phyloP scores from a whole-genome alignment of 2,113 vertebrate genomes.

The Passerina amoena region DNA sequence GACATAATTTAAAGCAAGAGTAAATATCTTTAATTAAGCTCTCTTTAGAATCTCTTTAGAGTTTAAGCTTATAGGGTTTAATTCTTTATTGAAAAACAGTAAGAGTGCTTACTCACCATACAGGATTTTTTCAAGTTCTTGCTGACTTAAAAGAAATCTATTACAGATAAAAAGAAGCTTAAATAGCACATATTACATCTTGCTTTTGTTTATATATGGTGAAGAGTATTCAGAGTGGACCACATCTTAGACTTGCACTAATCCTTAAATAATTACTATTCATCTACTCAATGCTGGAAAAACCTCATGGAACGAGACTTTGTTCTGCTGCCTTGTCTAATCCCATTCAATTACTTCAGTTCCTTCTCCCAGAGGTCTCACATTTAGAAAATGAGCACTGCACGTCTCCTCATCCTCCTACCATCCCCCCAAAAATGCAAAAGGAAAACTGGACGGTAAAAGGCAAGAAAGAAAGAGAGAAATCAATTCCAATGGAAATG shows the following conservation, averaged over 20 bases:
- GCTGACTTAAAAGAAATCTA: conserved; percentile 72
- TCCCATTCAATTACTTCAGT: conserved; percentile 77
- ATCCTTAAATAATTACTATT: conserved; percentile 83
- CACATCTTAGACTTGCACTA: conserved; percentile 71
- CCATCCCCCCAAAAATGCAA: not conserved
- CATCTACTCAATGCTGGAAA: conserved; percentile 67
- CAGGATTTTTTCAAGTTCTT: conserved; percentile 64
- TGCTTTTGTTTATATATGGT: conserved; percentile 76
- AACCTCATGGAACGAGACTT: conserved; percentile 76
- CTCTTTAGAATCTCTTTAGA: conserved; percentile 34
- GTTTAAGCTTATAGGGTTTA: conserved; percentile 59
- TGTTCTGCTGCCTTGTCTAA: conserved; percentile 77
- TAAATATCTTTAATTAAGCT: conserved; percentile 66
- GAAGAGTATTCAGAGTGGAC: conserved; percentile 78
- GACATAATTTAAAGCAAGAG: conserved; percentile 48
- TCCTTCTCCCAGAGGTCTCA: conserved; percentile 69
- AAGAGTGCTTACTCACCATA: conserved; percentile 59
- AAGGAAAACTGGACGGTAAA: not conserved
- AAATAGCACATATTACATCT: conserved; percentile 71
- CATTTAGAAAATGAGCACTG: conserved; percentile 66
- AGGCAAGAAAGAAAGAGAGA: not conserved
- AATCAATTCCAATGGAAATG: conserved; percentile 52
- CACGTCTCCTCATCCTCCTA: not conserved
- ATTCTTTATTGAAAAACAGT: conserved; percentile 71
- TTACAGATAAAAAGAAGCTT: conserved; percentile 78